Conservation (phyloP, 2,797 vertebrate genomes). For the Sitta carolinensis region DNA sequence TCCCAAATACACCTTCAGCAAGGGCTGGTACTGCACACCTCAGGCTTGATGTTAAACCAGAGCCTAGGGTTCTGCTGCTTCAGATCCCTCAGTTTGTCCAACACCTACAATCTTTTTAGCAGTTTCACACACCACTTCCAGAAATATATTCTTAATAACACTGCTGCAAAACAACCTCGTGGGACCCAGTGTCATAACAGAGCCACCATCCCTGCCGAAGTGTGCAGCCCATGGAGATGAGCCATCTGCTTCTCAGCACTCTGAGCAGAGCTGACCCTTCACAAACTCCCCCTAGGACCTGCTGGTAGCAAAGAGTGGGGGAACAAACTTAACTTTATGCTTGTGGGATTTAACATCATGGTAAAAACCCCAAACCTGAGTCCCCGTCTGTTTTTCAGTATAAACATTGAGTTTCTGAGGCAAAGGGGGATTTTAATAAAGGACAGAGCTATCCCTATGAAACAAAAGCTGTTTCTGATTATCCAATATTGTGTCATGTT, state of each 20-base stretch:
- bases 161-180: background rate
- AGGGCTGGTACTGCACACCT: background rate
- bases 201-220: background rate
- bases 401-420: background rate
- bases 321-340: background rate
- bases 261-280: background rate
- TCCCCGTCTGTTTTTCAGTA: background rate
- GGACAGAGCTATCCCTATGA: background rate
- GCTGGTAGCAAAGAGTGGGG: background rate
- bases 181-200: fast-evolving
- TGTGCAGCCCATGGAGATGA: background rate
- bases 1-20: background rate
- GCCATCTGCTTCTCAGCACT: background rate
- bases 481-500: background rate
- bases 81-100: background rate
- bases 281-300: background rate
- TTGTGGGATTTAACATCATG: background rate
- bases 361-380: background rate
- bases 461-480: background rate
- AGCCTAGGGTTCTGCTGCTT: background rate
- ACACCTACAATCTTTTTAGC: background rate
- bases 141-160: background rate
- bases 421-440: background rate
- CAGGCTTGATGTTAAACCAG: background rate
- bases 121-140: background rate